Conservation (phyloP, 1,140 invertebrate species). For the Bombus sibiricus region DNA sequence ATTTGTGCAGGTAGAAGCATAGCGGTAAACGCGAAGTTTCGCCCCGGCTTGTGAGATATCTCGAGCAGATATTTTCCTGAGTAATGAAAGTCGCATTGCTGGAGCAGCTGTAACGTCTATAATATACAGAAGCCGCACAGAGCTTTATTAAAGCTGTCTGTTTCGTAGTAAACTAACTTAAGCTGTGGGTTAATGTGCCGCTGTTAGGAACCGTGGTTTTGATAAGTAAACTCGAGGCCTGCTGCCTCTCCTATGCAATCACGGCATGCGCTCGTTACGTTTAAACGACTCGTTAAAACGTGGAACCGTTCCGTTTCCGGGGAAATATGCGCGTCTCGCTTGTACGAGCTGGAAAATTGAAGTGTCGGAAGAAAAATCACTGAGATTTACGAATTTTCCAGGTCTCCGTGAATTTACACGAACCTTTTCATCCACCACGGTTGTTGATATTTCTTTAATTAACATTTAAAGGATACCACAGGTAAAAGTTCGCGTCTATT, state of each 20-base stretch:
- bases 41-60: neutral
- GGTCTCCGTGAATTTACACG: too few relatives aligned
- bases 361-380: too few relatives aligned
- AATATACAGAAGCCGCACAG: conserved; percentile 30
- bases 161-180: conserved; percentile 56
- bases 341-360: too few relatives aligned
- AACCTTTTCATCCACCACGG: too few relatives aligned
- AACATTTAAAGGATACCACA: too few relatives aligned
- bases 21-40: too few relatives aligned
- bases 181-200: conserved; percentile 28
- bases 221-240: conserved; percentile 59
- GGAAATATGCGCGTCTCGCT: too few relatives aligned
- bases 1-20: too few relatives aligned
- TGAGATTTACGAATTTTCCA: too few relatives aligned
- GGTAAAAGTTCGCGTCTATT: too few relatives aligned
- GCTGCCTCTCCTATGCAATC: neutral
- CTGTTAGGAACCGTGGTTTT: conserved; percentile 48
- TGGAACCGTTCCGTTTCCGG: too few relatives aligned
- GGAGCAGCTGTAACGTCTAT: conserved; percentile 37
- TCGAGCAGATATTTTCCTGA: conserved; percentile 14
- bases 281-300: conserved; percentile 32
- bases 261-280: conserved; percentile 26
- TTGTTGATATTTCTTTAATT: too few relatives aligned
- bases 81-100: conserved; percentile 56
- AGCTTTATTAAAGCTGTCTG: conserved; percentile 63